Percentiles rank a stretch among this genome's conserved stretches.
Evolutionary conservation across 2,888 invertebrate genomes (phyloP).

Genomic region (Alsophila aescularia): DNA sequence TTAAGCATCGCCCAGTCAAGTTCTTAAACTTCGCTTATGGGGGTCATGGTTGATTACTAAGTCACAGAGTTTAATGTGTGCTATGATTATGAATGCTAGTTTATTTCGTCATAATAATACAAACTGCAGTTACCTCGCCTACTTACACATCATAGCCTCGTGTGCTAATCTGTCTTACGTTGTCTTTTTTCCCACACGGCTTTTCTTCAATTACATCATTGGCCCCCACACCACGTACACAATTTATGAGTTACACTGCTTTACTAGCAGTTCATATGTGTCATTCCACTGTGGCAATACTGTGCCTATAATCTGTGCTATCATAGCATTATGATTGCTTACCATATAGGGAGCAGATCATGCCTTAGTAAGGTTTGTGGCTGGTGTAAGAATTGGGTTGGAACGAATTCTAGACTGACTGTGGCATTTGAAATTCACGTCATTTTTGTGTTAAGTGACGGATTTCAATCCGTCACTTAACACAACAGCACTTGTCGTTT

Average conservation of each 20-base stretch:
- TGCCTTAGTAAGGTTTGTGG: constrained; percentile 34
- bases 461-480: no score
- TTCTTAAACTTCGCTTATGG: background rate
- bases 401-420: constrained; percentile 24
- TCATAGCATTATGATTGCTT: constrained; percentile 55
- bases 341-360: constrained; percentile 47
- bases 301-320: constrained; percentile 26
- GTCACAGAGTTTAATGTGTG: background rate
- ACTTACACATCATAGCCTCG: constrained; percentile 8
- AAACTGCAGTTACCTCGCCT: constrained; percentile 11
- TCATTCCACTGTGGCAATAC: constrained; percentile 39
- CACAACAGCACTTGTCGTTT: no score
- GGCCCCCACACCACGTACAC: constrained; percentile 34
- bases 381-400: constrained; percentile 29
- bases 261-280: constrained; percentile 44
- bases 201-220: constrained; percentile 36
- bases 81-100: background rate
- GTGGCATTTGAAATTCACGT: background rate
- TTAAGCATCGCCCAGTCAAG: background rate
- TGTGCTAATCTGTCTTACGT: constrained; percentile 25
- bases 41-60: background rate
- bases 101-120: constrained; percentile 13
- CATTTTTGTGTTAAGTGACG: background rate
- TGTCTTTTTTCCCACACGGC: constrained; percentile 38
- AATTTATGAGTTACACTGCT: constrained; percentile 36